Conservation (phyloP, 2,797 vertebrate genomes). For the Acanthurus leucopareius region DNA sequence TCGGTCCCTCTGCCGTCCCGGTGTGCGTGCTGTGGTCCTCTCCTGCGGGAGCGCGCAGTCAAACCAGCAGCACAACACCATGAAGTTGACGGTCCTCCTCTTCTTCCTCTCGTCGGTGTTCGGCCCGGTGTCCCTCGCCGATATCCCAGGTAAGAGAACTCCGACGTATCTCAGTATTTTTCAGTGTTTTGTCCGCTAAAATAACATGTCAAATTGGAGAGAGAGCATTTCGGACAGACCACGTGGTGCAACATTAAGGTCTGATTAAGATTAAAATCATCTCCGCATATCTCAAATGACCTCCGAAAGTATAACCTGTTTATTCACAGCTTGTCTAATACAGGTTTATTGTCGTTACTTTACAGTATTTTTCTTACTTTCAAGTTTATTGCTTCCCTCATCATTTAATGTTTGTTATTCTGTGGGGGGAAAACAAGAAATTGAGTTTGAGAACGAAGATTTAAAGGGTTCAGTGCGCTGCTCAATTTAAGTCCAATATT, state of each 20-base stretch:
- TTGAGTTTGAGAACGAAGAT: not conserved
- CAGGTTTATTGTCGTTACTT: not conserved
- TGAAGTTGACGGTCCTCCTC: slow-evolving; percentile 73
- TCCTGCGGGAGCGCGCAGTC: slow-evolving; percentile 21
- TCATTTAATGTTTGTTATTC: not conserved
- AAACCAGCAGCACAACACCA: slow-evolving; percentile 57
- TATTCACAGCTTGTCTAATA: not conserved
- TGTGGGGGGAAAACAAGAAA: not conserved
- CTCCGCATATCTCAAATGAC: slow-evolving; percentile 12
- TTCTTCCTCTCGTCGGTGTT: slow-evolving; percentile 56
- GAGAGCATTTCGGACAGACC: not conserved
- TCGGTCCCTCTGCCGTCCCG: not conserved
- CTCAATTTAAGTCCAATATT: not conserved
- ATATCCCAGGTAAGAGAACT: slow-evolving; percentile 72
- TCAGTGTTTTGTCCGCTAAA: not conserved
- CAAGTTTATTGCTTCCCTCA: not conserved
- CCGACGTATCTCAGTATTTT: not conserved
- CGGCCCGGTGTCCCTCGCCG: slow-evolving; percentile 48
- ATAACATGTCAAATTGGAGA: not conserved
- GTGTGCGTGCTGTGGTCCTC: not conserved
- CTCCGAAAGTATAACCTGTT: not conserved
- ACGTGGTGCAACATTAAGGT: slow-evolving; percentile 1
- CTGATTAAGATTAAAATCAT: slow-evolving; percentile 14
- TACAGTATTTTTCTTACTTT: not conserved
- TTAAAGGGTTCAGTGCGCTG: too few species aligned